Conservation (phyloP, 2,797 vertebrate species). For the Sphenodon punctatus region DNA sequence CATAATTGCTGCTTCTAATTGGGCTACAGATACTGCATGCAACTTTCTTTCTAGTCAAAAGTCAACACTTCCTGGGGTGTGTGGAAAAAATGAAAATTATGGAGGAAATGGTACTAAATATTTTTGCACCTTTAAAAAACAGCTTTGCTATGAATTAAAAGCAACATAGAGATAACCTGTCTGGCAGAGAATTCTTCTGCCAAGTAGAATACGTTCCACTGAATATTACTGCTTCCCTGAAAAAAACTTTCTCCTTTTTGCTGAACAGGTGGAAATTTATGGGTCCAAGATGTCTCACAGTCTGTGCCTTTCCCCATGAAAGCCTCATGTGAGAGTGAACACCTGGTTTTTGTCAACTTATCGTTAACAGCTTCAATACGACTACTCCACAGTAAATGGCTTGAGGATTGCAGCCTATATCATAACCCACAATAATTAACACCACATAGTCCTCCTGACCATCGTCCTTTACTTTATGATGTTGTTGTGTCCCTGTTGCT, state of each 20-base stretch:
- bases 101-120: background rate
- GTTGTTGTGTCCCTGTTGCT: too few relatives aligned
- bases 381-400: too few relatives aligned
- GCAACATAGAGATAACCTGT: background rate
- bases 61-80: too few relatives aligned
- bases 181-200: background rate
- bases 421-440: background rate
- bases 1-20: background rate
- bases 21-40: background rate
- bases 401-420: background rate
- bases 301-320: background rate
- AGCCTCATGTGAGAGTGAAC: background rate
- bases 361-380: too few relatives aligned
- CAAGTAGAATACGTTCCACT: too few relatives aligned
- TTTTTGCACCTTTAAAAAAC: background rate
- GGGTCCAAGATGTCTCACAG: background rate
- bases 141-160: background rate
- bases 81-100: background rate
- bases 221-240: background rate
- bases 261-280: background rate
- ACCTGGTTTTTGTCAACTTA: background rate
- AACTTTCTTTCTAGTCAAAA: background rate
- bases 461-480: too few relatives aligned
- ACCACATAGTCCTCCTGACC: too few relatives aligned
- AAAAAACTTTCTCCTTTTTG: background rate